These are phyloP conservation scores for Gari tellinella DNA, from an alignment of 2,888 invertebrate species.

Conservation along the genomic window DNA sequence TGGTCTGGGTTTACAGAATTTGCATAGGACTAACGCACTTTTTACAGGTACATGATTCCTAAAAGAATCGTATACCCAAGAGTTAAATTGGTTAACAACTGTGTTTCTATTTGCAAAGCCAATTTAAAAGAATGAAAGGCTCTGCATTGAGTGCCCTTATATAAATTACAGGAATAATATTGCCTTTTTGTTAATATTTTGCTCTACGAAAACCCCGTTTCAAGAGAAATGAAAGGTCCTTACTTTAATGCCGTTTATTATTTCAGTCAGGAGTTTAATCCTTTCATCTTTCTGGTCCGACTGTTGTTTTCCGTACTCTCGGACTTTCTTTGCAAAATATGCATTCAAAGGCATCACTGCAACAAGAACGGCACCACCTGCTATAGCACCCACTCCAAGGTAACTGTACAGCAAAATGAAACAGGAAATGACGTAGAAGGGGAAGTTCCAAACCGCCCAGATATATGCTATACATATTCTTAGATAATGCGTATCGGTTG, in stretches of 20 bases:
- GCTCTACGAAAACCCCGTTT: too few relatives aligned
- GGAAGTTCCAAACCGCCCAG: conserved; percentile 75
- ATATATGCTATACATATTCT: conserved; percentile 62
- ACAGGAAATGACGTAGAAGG: conserved; percentile 48
- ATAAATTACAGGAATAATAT: too few relatives aligned
- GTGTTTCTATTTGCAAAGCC: too few relatives aligned
- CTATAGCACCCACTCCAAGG: conserved; percentile 91
- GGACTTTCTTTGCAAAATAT: conserved; percentile 73
- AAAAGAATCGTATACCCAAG: too few relatives aligned
- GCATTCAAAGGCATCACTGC: conserved; percentile 89
- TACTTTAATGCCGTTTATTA: conserved; percentile 83
- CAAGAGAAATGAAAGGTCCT: conserved; percentile 7
- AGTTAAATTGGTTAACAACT: too few relatives aligned
- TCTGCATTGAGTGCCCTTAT: too few relatives aligned
- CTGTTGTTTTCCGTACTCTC: conserved; percentile 71
- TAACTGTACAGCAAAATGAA: conserved; percentile 86
- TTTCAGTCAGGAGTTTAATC: conserved; percentile 81
- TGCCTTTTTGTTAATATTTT: too few relatives aligned
- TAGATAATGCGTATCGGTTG: conserved; percentile 81
- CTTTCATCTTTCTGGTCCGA: conserved; percentile 77
- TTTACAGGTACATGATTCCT: too few relatives aligned
- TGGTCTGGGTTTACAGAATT: too few relatives aligned
- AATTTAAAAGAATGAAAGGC: too few relatives aligned
- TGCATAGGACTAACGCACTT: too few relatives aligned
- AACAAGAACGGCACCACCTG: conserved; percentile 94